phyloP scores from a whole-genome alignment of 2,888 invertebrate genomes.

The Timema podura region DNA sequence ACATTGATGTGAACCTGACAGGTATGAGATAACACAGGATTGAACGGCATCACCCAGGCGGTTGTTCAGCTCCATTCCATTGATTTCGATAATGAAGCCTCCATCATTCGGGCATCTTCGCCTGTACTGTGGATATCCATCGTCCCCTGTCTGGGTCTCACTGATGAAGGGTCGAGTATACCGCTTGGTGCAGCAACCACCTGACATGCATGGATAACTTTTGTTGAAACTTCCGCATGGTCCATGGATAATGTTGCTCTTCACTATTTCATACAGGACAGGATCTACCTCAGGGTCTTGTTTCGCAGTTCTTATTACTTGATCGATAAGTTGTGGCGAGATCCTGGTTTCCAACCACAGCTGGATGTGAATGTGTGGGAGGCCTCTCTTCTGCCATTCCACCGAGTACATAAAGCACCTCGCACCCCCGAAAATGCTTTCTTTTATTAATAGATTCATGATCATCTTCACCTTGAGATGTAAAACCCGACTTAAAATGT shows the following conservation, averaged over 20 bases:
- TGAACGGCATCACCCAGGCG: constrained; percentile 32
- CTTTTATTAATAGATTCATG: constrained; percentile 33
- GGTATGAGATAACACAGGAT: constrained; percentile 25
- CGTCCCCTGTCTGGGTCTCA: constrained; percentile 16
- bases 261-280: constrained; percentile 20
- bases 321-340: no score
- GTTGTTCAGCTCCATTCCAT: constrained; percentile 27
- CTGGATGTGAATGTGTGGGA: no score
- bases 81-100: neutral
- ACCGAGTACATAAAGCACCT: neutral
- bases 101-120: neutral
- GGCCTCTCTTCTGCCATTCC: no score
- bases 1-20: constrained; percentile 34
- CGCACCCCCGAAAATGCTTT: constrained; percentile 33
- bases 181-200: constrained; percentile 42
- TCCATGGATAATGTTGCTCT: constrained; percentile 38
- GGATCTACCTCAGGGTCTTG: constrained; percentile 38
- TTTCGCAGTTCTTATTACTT: constrained; percentile 37
- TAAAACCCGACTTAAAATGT: constrained; percentile 37
- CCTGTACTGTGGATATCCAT: constrained; percentile 40
- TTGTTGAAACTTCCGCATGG: constrained; percentile 40
- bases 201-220: constrained; percentile 42
- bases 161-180: constrained; percentile 39
- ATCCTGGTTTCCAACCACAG: no score
- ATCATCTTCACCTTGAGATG: constrained; percentile 34